Evolutionary conservation across 2,888 invertebrate genomes (phyloP), one percentile per base, ranked within the genome.

Genomic region (Torymus aiolomorphi): DNA sequence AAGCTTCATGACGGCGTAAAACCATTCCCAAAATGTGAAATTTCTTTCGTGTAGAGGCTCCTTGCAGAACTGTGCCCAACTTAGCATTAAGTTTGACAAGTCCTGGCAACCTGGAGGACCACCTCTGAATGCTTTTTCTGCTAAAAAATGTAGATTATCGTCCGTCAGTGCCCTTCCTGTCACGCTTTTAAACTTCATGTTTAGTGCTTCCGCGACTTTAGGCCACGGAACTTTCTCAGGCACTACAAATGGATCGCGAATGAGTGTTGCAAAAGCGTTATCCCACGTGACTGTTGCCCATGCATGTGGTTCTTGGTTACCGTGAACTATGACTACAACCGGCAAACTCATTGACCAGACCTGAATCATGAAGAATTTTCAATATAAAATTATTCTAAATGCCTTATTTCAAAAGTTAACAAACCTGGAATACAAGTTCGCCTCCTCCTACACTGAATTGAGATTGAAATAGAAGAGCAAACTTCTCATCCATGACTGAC

Each of bases 11-110:
- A 98, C 97, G 82, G 97, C 97, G 92, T 97, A 98, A 92, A 99
- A 98, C 99, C 99, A 99, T 91, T 99, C 99, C 99, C 99, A 99
- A 92, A 99, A 99, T 0, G 99, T 98, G 91, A 99, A 99, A 88
- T 95, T 96, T 81, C 98, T 92, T 83, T 97, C 97, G 0, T 96
- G 96, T 66, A 98, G 91, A 0, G 97, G 96, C 88, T 97, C 97
- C 90, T 97, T 97, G 90, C 97, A 97, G 91, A 97, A 97, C 90
- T 97, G 97, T 0, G 96, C 95, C 97, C 97, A 97, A 82, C 95
- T 95, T 1, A 97, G 93, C 11, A 91, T 86, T 80, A 91, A 82
- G 59, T 86, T 88, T 0, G 89, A 86, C 49, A 88, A 91, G 81
- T 91, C 91, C 56, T 89, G 89, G 0, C 84, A 86, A 0, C 81